Evolutionary conservation across 2,113 vertebrate species (phyloP).

Genomic region (Notiomystis cincta): DNA sequence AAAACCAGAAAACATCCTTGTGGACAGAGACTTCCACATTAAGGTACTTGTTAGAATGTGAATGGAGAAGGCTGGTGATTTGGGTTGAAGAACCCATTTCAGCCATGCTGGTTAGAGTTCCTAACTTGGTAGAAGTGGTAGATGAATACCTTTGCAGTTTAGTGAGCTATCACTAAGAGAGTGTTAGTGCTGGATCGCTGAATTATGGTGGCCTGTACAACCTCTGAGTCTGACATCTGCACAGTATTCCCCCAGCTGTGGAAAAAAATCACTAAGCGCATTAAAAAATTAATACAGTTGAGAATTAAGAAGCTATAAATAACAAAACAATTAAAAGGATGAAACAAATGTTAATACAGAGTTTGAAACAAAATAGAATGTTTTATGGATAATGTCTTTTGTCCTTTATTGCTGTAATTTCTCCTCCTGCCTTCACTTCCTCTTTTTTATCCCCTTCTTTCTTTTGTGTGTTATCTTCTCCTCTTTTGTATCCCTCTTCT

Average conservation of each 20-base stretch:
- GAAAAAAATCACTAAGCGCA: neutral
- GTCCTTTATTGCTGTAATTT: neutral
- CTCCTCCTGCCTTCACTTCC: neutral
- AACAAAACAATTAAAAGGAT: neutral
- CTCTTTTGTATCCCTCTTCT: neutral
- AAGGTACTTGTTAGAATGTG: slow-evolving; percentile 77
- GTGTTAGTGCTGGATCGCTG: neutral
- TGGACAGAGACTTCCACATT: slow-evolving; percentile 88
- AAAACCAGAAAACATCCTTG: slow-evolving; percentile 94
- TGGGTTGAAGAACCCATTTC: neutral
- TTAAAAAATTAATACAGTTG: neutral
- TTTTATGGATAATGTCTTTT: neutral
- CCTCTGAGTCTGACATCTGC: neutral
- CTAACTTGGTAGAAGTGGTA: neutral
- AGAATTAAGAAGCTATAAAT: neutral
- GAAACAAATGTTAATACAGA: neutral
- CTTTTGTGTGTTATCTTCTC: neutral
- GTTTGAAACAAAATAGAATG: neutral
- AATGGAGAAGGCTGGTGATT: neutral
- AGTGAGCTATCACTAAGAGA: neutral
- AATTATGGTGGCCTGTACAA: neutral
- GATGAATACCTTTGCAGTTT: neutral
- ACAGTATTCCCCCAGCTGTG: neutral
- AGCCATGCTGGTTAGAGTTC: neutral
- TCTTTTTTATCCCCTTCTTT: neutral